Evolutionary conservation across 2,888 invertebrate genomes (phyloP).

Genomic region (Lordiphosa andalusiaca): DNA sequence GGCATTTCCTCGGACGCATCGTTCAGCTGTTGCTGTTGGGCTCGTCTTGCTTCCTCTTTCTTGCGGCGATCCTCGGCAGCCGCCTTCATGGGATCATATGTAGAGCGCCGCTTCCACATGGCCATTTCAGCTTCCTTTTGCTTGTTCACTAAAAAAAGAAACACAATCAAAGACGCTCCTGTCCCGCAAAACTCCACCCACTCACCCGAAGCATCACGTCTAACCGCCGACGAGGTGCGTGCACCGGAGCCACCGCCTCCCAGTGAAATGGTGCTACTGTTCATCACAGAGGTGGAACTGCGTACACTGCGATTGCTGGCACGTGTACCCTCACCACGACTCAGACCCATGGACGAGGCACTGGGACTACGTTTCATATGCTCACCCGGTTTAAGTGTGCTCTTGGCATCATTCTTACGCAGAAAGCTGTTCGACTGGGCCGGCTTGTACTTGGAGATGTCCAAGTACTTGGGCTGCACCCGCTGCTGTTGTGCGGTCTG

Average conservation of each 20-base stretch:
- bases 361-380: constrained; percentile 79
- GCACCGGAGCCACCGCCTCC: constrained; percentile 44
- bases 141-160: constrained; percentile 83
- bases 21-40: constrained; percentile 51
- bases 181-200: neutral
- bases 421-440: constrained; percentile 81
- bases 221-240: constrained; percentile 71
- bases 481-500: constrained; percentile 75
- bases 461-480: constrained; percentile 82
- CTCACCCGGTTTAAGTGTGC: constrained; percentile 75
- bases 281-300: constrained; percentile 74
- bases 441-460: constrained; percentile 84
- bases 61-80: constrained; percentile 91
- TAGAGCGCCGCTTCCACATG: constrained; percentile 97
- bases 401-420: constrained; percentile 82
- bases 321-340: constrained; percentile 76
- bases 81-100: constrained; percentile 96
- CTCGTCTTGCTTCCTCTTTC: constrained; percentile 82
- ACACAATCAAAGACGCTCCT: too few species aligned
- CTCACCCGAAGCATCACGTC: constrained; percentile 77
- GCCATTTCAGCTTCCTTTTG: constrained; percentile 91
- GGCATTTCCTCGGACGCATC: constrained; percentile 60
- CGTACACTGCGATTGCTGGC: constrained; percentile 79
- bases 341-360: constrained; percentile 78
- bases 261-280: constrained; percentile 70